Evolutionary conservation across 2,888 invertebrate genomes (phyloP), one percentile per base, ranked within the genome.

Genomic region (Luperina testacea): DNA sequence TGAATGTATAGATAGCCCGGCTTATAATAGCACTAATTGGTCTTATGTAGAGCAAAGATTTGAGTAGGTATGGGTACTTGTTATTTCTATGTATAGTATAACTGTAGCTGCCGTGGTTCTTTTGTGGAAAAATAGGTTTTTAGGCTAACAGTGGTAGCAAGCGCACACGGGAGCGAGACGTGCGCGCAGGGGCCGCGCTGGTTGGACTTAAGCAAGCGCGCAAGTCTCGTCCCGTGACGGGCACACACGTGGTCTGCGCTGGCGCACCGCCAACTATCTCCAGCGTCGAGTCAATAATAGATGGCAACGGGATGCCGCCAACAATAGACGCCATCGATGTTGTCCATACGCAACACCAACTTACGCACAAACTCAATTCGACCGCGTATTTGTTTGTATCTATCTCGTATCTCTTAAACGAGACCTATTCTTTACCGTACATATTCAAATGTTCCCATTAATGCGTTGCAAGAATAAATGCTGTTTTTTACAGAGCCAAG

Each of bases 251-350:
- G 97, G 97, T 95, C 90, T 92, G 91, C 92, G 92, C 94, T 97
- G 97, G 97, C 96, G 93, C 93, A 89, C 51, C 86, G 96, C 97
- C 97, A 97, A 96, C 94, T 93, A 96, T 96, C 96, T 97, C 97
- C 96, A 97, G 96, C 95, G 93, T 93, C 93, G 97, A 96, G 96
- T 97, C 97, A 97, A 97, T 97, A 96, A 97, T 97, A 97, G 97
- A 96, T 92, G 94, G 94, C 94, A 94, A 95, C 96, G 95, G 93
- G 96, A 95, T 95, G 95, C 96, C 95, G 96, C 97, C 96, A 97
- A 97, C 96, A 97, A 97, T 97, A 97, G 97, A 95, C 96, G 95
- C 95, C 92, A 89, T 92, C 92, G 90, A 89, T 90, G 90, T 87
- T 89, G 90, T 81, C 88, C 85, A 86, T 86, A 85, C 88, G 82